Conservation (phyloP, 2,888 invertebrate genomes). For the Macrosoma leucophasiata region DNA sequence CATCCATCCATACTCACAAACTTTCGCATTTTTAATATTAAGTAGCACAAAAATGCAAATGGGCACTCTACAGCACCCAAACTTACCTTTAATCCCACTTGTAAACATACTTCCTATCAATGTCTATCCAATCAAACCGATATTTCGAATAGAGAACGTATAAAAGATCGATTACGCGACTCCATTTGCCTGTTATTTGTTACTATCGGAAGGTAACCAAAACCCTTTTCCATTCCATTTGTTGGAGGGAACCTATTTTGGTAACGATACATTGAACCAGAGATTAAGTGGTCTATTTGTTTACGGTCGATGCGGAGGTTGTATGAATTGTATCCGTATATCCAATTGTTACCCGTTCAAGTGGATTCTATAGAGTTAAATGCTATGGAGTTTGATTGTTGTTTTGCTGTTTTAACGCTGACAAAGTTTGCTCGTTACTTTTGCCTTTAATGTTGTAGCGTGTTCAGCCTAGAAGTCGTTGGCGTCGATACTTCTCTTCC, state of each 20-base stretch:
- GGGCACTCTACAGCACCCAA: too few relatives aligned
- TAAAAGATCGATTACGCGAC: slow-evolving; percentile 38
- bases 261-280: slow-evolving; percentile 62
- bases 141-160: slow-evolving; percentile 18
- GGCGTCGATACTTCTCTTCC: too few relatives aligned
- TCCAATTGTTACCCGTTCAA: slow-evolving; percentile 8
- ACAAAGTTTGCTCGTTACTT: neutral
- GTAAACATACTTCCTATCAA: too few relatives aligned
- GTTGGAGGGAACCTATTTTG: slow-evolving; percentile 49
- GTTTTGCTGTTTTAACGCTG: neutral
- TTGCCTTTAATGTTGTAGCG: too few relatives aligned
- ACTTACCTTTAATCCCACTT: too few relatives aligned
- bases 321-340: slow-evolving; percentile 16
- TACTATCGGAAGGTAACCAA: slow-evolving; percentile 43
- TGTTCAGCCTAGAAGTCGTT: too few relatives aligned
- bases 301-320: slow-evolving; percentile 30
- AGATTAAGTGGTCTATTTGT: slow-evolving; percentile 64
- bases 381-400: slow-evolving; percentile 3
- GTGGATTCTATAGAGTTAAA: slow-evolving; percentile 9
- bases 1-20: too few relatives aligned
- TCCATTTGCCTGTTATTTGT: slow-evolving; percentile 57
- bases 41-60: too few relatives aligned
- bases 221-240: slow-evolving; percentile 69
- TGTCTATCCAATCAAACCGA: too few relatives aligned
- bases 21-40: too few relatives aligned